Conservation (phyloP, 2,113 vertebrate species). For the Nestor notabilis region DNA sequence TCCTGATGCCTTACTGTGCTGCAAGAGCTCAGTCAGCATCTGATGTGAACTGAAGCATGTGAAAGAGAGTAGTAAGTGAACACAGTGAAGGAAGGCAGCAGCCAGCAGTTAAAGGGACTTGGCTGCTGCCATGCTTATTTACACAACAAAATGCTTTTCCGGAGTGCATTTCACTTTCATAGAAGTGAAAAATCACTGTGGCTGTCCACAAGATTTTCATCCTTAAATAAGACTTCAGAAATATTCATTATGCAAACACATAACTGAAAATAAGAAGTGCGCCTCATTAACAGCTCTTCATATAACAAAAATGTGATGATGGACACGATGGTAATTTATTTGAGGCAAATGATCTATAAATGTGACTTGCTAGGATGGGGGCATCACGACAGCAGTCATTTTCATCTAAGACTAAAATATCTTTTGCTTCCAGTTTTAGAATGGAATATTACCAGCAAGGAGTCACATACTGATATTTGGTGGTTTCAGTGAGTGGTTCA, state of each 20-base stretch:
- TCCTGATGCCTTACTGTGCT: background rate
- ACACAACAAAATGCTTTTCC: background rate
- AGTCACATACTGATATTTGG: background rate
- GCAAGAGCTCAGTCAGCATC: background rate
- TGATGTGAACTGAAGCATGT: background rate
- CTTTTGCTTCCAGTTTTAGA: background rate
- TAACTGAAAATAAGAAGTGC: background rate
- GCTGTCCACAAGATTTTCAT: background rate
- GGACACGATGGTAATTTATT: background rate
- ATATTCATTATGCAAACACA: background rate
- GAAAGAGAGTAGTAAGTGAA: background rate
- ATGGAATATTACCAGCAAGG: background rate
- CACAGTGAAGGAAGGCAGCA: background rate
- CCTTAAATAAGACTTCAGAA: background rate
- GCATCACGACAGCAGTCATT: background rate
- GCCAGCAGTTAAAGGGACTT: background rate
- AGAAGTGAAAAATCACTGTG: background rate
- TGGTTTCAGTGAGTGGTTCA: background rate
- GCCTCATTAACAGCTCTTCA: background rate
- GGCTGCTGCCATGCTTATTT: background rate
- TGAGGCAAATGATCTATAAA: background rate
- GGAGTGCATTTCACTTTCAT: background rate
- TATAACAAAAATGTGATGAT: background rate
- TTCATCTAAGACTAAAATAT: background rate
- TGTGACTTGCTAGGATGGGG: background rate